Conservation (phyloP, 2,113 vertebrate species). For the Edolisoma coerulescens region DNA sequence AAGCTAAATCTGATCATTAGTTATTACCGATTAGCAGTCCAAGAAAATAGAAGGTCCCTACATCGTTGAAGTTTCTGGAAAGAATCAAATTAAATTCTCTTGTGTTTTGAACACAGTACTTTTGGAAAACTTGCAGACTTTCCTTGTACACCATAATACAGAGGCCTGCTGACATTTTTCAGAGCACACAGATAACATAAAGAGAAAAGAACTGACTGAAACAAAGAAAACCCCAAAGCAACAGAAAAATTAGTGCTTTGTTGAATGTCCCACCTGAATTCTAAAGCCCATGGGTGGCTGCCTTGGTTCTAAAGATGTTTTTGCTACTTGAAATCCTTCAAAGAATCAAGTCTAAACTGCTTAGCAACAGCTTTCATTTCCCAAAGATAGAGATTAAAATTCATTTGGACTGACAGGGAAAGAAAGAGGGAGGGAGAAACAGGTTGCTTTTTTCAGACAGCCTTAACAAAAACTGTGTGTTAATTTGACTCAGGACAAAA, state of each 20-base stretch:
- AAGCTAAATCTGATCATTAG: neutral
- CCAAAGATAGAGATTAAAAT: neutral
- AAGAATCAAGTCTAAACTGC: neutral
- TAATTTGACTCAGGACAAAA: neutral
- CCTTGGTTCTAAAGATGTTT: neutral
- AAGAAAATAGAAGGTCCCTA: neutral
- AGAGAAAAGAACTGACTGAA: neutral
- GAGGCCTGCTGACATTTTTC: neutral
- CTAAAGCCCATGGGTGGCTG: neutral
- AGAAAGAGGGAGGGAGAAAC: neutral
- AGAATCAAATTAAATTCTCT: neutral
- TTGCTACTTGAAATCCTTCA: neutral
- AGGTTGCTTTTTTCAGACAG: neutral
- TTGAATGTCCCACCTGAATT: neutral
- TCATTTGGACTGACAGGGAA: neutral
- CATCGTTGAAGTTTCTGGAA: neutral
- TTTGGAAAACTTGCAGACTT: neutral
- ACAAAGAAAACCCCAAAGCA: neutral
- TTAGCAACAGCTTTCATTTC: neutral
- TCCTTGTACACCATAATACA: neutral
- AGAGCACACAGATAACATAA: neutral
- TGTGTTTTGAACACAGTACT: neutral
- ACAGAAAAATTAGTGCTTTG: neutral
- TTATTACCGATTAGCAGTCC: neutral
- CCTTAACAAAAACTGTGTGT: neutral